These are phyloP conservation scores for Antedon mediterranea DNA, from an alignment of 53 echinoderm and acorn worm species.

Conservation along the genomic window DNA sequence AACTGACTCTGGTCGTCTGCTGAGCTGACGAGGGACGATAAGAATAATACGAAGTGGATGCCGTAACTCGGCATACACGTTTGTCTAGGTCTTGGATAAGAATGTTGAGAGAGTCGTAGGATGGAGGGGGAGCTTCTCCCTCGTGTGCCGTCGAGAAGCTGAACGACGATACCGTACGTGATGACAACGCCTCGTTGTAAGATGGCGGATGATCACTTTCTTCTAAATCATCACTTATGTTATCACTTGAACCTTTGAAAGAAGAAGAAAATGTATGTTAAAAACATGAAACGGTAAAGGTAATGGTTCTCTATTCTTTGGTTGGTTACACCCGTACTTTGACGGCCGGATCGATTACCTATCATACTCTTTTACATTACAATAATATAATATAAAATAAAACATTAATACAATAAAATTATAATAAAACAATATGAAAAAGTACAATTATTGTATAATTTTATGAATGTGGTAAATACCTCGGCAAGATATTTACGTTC, in stretches of 20 bases:
- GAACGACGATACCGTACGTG: background rate
- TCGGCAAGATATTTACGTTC: too few species aligned
- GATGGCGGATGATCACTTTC: background rate
- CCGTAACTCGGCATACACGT: background rate
- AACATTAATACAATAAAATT: too few species aligned
- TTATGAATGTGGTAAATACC: too few species aligned
- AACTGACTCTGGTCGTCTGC: background rate
- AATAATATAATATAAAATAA: too few species aligned
- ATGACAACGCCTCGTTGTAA: background rate
- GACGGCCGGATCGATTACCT: too few species aligned
- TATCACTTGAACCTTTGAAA: background rate
- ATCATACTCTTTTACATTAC: too few species aligned
- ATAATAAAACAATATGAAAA: too few species aligned
- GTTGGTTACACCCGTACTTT: too few species aligned
- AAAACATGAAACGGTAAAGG: background rate
- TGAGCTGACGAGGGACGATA: background rate
- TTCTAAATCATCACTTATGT: background rate
- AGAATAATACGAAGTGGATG: background rate
- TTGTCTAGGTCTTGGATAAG: background rate
- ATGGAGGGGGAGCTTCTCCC: background rate
- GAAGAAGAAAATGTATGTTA: too few species aligned
- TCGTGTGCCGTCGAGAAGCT: background rate
- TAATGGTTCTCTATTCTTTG: too few species aligned
- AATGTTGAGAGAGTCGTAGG: background rate
- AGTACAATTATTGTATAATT: too few species aligned